Evolutionary conservation across 2,888 invertebrate species (phyloP).

Genomic region (Papilio protenor): DNA sequence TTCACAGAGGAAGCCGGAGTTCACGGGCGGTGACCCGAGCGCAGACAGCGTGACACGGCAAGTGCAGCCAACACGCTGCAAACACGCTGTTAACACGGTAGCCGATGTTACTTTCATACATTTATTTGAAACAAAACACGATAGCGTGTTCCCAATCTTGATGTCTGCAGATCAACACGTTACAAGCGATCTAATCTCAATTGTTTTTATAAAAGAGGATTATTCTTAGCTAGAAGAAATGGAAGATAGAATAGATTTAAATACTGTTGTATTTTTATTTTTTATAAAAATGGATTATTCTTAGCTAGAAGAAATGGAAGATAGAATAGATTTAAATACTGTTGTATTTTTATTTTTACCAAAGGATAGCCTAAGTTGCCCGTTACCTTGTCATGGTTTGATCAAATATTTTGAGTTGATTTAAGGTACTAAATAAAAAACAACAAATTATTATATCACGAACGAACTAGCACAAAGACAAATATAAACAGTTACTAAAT

Average conservation of each 20-base stretch:
- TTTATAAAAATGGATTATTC: neutral
- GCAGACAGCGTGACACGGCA: constrained; percentile 62
- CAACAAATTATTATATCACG: neutral
- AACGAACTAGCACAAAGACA: neutral
- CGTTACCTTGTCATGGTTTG: neutral
- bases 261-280: neutral
- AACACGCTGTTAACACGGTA: neutral
- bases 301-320: neutral
- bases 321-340: neutral
- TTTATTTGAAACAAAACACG: neutral
- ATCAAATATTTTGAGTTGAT: neutral
- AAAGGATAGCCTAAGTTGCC: too few relatives aligned
- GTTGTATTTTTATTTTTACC: too few relatives aligned
- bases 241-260: neutral
- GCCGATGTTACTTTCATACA: neutral
- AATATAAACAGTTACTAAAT: neutral
- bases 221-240: neutral
- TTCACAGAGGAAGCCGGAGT: constrained; percentile 73
- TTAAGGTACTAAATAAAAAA: neutral
- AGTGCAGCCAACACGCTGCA: constrained; percentile 36
- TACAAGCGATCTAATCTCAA: neutral
- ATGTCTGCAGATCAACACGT: neutral
- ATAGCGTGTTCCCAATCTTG: neutral
- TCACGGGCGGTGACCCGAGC: constrained; percentile 79
- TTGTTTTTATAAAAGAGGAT: neutral